Base-by-base conservation (phyloP, 53 echinoderm and acorn worm genomes). In the Crossaster papposus region DNA sequence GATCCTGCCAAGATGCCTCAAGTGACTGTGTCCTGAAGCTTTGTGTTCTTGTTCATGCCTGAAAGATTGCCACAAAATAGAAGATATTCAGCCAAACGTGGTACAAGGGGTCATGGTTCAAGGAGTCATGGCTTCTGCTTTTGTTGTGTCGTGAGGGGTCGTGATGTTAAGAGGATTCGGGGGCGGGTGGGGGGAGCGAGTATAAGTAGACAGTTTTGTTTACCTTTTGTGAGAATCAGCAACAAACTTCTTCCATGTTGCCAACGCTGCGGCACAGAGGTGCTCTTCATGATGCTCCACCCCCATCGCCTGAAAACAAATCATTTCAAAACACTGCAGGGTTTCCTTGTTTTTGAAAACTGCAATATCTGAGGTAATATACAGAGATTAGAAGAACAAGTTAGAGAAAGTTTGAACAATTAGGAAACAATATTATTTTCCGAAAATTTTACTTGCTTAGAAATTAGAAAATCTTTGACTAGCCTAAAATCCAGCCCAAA, bases 11-110 rank as follows among this genome's bases (percentile, higher is more conserved):
- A 81, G 32, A 36, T 50, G 78, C 52, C 36, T 54, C 11, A 53
- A 33, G 54, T 92, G 55, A 22, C 62, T 23, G 51, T 92, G 90
- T 26, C 58, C 36, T 9, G 64, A 78, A 17, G 95, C 93, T 54
- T 72, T 54, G 28, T 79, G 55, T 29, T 93, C 88, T 55, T 83
- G 80, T n/a, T 84, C 83, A 54, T 80, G 54, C 68, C 95, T 95
- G 71, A 23, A 44, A 44, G 44, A 44, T 38, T 51, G 17, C 65
- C 79, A 76, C 14, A 37, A 22, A 31, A 37, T 24, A 38, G 0
- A 36, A 79, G 24, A 8, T 17, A 4, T 15, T 2, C 31, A 54
- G 54, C 18, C 1, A 62, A 77, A 32, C 24, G 24, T n/a, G 37
- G n/a, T n/a, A n/a, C n/a, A n/a, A n/a, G n/a, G n/a, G n/a, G n/a